Conservation (phyloP, 2,888 invertebrate species). For the Poecilobothrus nobilitatus region DNA sequence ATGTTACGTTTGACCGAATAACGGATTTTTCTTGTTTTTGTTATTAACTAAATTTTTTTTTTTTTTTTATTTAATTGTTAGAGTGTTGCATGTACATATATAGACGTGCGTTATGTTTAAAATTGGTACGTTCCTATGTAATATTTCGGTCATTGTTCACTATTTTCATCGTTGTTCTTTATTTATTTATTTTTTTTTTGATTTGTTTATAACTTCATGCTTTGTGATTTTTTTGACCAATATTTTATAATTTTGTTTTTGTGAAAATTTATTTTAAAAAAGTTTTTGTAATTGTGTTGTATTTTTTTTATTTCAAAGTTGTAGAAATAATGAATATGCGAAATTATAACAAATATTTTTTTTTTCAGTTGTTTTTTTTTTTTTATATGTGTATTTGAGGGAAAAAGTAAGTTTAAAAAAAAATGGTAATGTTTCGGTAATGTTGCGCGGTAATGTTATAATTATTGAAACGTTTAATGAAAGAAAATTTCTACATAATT, state of each 20-base stretch:
- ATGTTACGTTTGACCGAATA: not conserved
- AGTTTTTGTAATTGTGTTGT: not conserved
- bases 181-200: not conserved
- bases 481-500: not conserved
- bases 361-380: no score
- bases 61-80: no score
- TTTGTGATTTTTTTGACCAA: not conserved
- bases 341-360: not conserved
- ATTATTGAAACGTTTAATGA: not conserved
- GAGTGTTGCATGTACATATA: no score
- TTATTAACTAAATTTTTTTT: not conserved
- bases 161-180: not conserved
- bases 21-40: not conserved
- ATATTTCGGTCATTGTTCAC: not conserved
- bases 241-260: not conserved
- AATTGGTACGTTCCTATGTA: no score
- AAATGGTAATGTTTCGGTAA: not conserved
- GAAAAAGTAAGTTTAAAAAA: not conserved
- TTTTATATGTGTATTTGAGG: not conserved
- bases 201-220: not conserved
- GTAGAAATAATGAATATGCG: no score
- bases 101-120: no score
- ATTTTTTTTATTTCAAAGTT: no score
- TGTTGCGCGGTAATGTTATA: not conserved
- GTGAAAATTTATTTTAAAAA: not conserved